Evolutionary conservation across 2,888 invertebrate species (phyloP), one percentile per base, ranked within the genome.

Genomic region (Piscicola geometra): DNA sequence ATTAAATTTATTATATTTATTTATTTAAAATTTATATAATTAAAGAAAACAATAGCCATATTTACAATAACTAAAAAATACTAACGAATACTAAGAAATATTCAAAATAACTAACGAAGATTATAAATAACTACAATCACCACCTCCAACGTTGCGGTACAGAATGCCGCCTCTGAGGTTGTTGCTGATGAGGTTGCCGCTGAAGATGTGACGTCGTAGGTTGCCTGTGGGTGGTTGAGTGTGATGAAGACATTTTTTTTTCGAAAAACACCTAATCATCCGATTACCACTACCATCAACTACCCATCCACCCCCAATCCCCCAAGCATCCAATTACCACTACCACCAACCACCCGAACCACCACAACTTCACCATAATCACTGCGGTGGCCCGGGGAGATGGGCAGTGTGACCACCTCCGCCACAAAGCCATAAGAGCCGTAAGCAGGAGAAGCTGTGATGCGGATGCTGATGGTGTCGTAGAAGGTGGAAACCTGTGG

Each of bases 401-500:
- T 78, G 0, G 99, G 98, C 64, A 97, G 87, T 0, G 96, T 94
- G 0, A 97, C 92, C 72, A 99, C 90, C 87, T 99, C 99, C 28
- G 98, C 99, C 79, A 99, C 92, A 83, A 99, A 99, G 35, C 99
- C 99, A 85, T 95, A 92, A 28, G 79, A 81, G 89, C 89, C 91
- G 36, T 94, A 93, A 0, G 97, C 97, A 35, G 97, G 95, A 80
- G 95, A 96, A 0, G 96, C 95, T 82, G 95, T 93, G 32, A 98
- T 86, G 82, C 93, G 92, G 0, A 99, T 88, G 81, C 94, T 94
- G 80, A 99, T 78, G 1, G 82, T 79, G 76, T 82, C 79, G n/a
- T 76, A 76, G n/a, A 21, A 33, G 41, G 33, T 12, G 28, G 66
- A 68, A 28, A 71, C 71, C 52, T 47, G 56, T n/a, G n/a, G n/a